Conservation (phyloP, 2,797 vertebrate genomes). For the Hyperoplus lanceolatus region DNA sequence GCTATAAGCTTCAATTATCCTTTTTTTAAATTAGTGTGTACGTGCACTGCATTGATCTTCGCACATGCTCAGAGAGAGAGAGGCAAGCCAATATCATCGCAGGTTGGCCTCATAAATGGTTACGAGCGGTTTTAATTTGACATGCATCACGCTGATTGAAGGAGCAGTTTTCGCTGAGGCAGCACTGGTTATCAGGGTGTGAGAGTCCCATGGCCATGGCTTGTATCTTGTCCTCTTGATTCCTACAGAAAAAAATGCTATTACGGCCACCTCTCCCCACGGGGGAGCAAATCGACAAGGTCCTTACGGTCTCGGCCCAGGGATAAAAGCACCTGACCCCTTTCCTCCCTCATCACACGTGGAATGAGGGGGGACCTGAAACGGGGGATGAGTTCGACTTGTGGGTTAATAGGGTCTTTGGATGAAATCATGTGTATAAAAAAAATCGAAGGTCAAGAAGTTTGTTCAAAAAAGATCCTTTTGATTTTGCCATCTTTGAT, state of each 20-base stretch:
- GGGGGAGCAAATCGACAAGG: constrained; percentile 59
- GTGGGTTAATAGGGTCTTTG: constrained; percentile 81
- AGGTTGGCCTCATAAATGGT: constrained; percentile 37
- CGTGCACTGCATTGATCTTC: constrained; percentile 39
- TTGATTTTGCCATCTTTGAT: constrained; percentile 44
- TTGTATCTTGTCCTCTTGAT: constrained; percentile 54
- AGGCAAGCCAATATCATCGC: constrained; percentile 37
- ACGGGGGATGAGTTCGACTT: constrained; percentile 57
- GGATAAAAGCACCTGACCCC: constrained; percentile 75
- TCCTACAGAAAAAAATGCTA: constrained; percentile 70
- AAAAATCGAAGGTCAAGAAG: constrained; percentile 43
- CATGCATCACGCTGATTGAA: constrained; percentile 54
- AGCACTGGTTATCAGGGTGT: constrained; percentile 51
- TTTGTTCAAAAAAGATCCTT: constrained; percentile 43
- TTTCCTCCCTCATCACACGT: constrained; percentile 66
- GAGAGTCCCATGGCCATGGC: constrained; percentile 26
- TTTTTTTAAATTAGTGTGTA: constrained; percentile 22
- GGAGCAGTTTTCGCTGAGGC: constrained; percentile 25
- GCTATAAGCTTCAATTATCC: constrained; percentile 2
- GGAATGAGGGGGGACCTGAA: constrained; percentile 58
- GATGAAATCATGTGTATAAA: constrained; percentile 70
- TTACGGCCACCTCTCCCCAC: constrained; percentile 62
- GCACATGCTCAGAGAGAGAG: constrained; percentile 12
- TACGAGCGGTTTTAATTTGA: constrained; percentile 56
- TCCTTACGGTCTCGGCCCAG: constrained; percentile 41